Evolutionary conservation across 2,888 invertebrate species (phyloP).

Genomic region (Julus scanicus): DNA sequence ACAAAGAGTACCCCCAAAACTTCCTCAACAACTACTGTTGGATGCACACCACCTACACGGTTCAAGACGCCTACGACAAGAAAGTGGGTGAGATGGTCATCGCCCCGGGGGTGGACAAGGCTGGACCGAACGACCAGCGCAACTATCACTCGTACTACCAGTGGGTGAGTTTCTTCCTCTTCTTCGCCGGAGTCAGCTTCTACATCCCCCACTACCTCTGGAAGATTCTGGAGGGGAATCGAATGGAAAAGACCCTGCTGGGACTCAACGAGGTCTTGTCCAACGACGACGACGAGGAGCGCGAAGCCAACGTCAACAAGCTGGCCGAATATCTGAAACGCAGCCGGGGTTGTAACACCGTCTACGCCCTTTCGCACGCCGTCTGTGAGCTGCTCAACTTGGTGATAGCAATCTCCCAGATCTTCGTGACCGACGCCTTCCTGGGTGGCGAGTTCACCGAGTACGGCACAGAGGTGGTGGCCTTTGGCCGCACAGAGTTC

Average conservation of each 20-base stretch:
- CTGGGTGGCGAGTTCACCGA: conserved; percentile 62
- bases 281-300: conserved; percentile 56
- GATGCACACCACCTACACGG: conserved; percentile 90
- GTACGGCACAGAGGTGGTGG: conserved; percentile 62
- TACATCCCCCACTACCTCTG: conserved; percentile 61
- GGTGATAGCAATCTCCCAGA: conserved; percentile 62
- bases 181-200: conserved; percentile 60
- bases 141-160: conserved; percentile 61
- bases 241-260: conserved; percentile 59
- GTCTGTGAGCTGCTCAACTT: conserved; percentile 63
- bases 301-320: conserved; percentile 58
- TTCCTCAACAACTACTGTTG: conserved; percentile 95
- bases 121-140: conserved; percentile 62
- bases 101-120: conserved; percentile 61
- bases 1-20: conserved; percentile 72
- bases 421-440: conserved; percentile 63
- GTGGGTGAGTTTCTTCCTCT: conserved; percentile 57
- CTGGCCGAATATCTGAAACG: conserved; percentile 60
- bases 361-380: conserved; percentile 60
- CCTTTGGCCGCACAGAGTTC: conserved; percentile 59
- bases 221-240: conserved; percentile 61
- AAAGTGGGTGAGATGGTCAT: neutral
- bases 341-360: conserved; percentile 59
- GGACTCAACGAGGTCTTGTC: conserved; percentile 60
- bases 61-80: conserved; percentile 70